Evolutionary conservation across 1,140 invertebrate genomes (phyloP), one percentile per base, ranked within the genome.

Genomic region (Oscheius sp.): DNA sequence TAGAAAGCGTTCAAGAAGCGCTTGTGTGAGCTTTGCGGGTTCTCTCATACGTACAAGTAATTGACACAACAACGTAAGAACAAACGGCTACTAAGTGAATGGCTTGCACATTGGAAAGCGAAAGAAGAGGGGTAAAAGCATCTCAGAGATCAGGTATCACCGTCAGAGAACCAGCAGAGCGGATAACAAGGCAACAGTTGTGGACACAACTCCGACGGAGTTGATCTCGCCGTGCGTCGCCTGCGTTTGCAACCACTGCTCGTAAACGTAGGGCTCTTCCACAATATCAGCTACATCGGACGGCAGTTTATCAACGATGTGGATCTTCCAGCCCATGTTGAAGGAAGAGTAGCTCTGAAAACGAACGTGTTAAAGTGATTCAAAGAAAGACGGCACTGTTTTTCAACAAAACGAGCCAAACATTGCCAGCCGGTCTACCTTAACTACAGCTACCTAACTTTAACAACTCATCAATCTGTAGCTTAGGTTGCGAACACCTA

Each of bases 291-390:
- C 72, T 3, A 83, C 64, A 58, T 82, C 61, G 7, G 52, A 68
- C 1, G 82, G 82, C 13, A 83, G 71, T 61, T 83, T 82, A 32
- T 94, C 92, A 0, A 94, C 89, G 26, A 94, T 89, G 77, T 91
- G 89, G 76, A 94, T 92, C 85, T 91, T 92, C 90, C 91, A 93
- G 26, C 93, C 93, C 91, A 94, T 93, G 79, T 93, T 92, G 1
- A 90, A 88, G 75, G 93, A 92, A 0, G 91, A 92, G 85, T 92
- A 95, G 62, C 92, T 94, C 85, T 97, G 87, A 2, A 88, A 87
- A n/a, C 26, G 20, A 52, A 23, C 26, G n/a, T n/a, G n/a, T n/a
- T n/a, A n/a, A n/a, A n/a, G n/a, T n/a, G n/a, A n/a, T n/a, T n/a
- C n/a, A n/a, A n/a, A n/a, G n/a, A n/a, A 42, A 55, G 7, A 55